phyloP scores from a whole-genome alignment of 2,113 vertebrate species.

The Telmatochromis sp. region DNA sequence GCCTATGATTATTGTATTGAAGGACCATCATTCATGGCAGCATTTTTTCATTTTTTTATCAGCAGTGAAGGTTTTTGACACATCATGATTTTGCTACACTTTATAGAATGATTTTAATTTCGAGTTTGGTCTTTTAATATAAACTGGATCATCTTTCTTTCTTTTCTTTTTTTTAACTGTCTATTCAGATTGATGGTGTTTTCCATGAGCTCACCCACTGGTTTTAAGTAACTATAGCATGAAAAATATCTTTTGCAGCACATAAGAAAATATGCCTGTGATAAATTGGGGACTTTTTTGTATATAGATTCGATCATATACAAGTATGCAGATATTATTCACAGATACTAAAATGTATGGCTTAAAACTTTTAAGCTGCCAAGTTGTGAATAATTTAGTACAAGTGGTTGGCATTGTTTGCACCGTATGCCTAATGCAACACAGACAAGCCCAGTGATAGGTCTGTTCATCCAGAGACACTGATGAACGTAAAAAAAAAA shows the following conservation, averaged over 20 bases:
- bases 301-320: neutral
- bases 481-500: neutral
- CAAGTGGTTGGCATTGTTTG: neutral
- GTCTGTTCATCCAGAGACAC: neutral
- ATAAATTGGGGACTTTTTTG: neutral
- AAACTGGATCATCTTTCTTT: neutral
- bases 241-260: neutral
- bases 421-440: neutral
- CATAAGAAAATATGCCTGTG: neutral
- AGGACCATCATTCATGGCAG: neutral
- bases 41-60: neutral
- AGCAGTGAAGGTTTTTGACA: neutral
- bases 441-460: neutral
- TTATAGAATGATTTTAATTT: neutral
- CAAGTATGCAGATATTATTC: neutral
- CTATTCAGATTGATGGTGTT: neutral
- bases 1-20: neutral
- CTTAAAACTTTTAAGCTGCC: neutral
- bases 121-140: neutral
- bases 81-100: neutral
- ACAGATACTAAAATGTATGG: neutral
- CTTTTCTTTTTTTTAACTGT: fast-evolving
- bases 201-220: neutral
- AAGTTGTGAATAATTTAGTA: neutral
- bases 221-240: neutral